Evolutionary conservation across 1,140 invertebrate genomes (phyloP), one percentile per base, ranked within the genome.

Genomic region (Mercenaria mercenaria): DNA sequence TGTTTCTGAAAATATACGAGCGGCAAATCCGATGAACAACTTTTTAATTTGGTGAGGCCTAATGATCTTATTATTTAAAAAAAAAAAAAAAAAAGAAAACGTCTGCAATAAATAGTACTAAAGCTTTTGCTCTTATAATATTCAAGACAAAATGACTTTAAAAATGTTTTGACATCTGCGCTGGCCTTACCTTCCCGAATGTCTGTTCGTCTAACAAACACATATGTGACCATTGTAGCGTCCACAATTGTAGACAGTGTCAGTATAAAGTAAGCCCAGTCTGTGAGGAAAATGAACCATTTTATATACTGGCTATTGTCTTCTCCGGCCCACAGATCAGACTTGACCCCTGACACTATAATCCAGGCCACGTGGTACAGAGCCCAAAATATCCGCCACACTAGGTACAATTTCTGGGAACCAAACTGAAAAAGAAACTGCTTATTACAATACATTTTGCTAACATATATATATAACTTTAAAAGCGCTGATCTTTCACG

Each of bases 231-330:
- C 18, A 77, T 82, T 0, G 81, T 52, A 13, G 90, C 89, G 50
- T 94, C 92, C 52, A 92, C 32, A 37, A 93, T 43, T 0, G 92
- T 92, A 29, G 91, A 84, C n/a, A 92, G 4, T 20, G 92, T 92
- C 32, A 94, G 88, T 15, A 90, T 72, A 50, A 94, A 90, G 80
- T 92, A 94, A 11, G 89, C 90, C 94, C 94, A 94, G 89, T 94
- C 91, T 34, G 93, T 94, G 15, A 94, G 84, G 82, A 91, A 94
- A 32, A 94, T 93, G 67, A 94, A 94, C 94, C 93, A 94, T 72
- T 93, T 94, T 37, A 92, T 79, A 23, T 92, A 82, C 59, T 93
- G 90, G n/a, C 47, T 67, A 3, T 69, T 59, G 39, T 91, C 86
- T 29, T 72, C 37, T 0, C 89, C 81, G 34, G 89, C 92, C 90